Percentiles rank a stretch among this genome's conserved stretches.
Evolutionary conservation across 2,797 vertebrate genomes (phyloP).

Genomic region (Emys orbicularis): DNA sequence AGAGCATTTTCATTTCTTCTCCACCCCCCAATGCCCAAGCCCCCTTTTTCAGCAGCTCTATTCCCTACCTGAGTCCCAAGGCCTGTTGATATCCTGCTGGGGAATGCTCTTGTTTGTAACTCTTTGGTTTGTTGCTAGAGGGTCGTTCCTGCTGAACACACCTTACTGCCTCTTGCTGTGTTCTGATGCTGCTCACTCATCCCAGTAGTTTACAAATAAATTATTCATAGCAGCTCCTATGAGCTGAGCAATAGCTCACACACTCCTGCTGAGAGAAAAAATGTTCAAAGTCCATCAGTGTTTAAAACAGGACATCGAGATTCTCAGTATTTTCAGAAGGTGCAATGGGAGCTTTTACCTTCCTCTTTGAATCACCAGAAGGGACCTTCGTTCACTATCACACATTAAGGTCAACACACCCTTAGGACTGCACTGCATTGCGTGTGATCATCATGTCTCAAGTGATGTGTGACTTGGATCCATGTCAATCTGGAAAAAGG

Average conservation of each 20-base stretch:
- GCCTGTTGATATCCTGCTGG: neutral
- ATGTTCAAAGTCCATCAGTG: neutral
- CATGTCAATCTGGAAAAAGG: neutral
- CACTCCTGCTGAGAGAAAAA: neutral
- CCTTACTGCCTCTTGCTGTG: neutral
- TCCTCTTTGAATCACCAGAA: neutral
- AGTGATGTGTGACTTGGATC: neutral
- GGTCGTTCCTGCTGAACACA: neutral
- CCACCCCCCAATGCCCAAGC: too few relatives aligned
- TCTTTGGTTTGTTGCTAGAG: neutral
- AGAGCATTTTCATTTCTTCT: too few relatives aligned
- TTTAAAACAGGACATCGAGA: rapidly evolving
- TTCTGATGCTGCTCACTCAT: neutral
- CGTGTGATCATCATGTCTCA: neutral
- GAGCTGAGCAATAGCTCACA: neutral
- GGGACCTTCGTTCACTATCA: neutral
- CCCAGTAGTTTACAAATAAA: neutral
- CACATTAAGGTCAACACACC: neutral
- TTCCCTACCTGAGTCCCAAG: neutral
- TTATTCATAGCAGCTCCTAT: neutral
- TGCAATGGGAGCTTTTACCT: neutral
- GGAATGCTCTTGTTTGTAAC: neutral
- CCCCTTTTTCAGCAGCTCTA: neutral
- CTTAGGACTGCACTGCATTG: neutral
- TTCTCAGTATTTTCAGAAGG: neutral